Conservation (phyloP, 53 echinoderm and acorn worm species). For the Stichopus horrens region DNA sequence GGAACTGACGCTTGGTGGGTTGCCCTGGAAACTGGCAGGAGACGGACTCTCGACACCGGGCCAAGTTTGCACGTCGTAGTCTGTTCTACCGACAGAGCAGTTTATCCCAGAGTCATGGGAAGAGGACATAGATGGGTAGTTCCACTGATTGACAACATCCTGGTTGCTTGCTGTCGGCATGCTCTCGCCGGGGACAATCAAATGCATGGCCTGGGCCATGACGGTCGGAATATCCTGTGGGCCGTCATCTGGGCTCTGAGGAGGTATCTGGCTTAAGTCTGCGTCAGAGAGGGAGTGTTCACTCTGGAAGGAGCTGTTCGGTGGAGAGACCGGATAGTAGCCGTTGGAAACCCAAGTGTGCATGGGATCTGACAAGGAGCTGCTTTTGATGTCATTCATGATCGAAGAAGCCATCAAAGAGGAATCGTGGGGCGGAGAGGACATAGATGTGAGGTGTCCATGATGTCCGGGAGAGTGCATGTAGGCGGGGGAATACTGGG, state of each 20-base stretch:
- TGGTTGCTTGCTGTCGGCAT: background rate
- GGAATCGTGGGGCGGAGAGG: conserved; percentile 11
- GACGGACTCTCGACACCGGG: background rate
- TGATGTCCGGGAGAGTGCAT: conserved; percentile 5
- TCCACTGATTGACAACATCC: background rate
- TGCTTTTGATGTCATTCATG: background rate
- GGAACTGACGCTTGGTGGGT: conserved; percentile 34
- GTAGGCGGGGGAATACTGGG: background rate
- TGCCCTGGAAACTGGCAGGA: conserved; percentile 17
- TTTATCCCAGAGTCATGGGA: background rate
- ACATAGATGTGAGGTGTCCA: background rate
- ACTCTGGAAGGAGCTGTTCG: background rate
- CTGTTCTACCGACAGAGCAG: background rate
- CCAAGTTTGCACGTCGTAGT: conserved; percentile 18
- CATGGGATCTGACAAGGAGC: background rate
- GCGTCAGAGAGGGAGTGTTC: background rate
- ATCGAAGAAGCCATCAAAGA: background rate
- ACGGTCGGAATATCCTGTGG: conserved; percentile 6
- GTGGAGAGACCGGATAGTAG: conserved; percentile 8
- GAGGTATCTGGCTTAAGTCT: background rate
- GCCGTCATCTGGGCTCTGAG: conserved; percentile 11
- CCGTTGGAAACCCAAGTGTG: background rate
- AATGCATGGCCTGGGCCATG: conserved; percentile 16
- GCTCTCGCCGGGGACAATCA: background rate
- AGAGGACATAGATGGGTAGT: background rate